Evolutionary conservation across 1,140 invertebrate genomes (phyloP), one percentile per base, ranked within the genome.

Genomic region (Myzus persicae): DNA sequence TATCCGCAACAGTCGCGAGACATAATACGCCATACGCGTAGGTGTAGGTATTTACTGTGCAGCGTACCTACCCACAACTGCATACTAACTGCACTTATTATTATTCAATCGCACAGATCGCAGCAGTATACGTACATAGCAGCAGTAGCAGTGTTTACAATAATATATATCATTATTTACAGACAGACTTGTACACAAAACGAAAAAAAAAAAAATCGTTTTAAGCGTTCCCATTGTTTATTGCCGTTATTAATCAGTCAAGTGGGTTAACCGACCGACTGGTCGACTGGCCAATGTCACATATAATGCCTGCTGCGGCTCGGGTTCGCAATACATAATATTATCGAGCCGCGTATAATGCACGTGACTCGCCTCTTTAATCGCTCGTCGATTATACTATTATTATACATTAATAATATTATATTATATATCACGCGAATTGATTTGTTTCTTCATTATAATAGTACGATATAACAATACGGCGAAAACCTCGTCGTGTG

Each of bases 381-480:
- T 76, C 90, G 59, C 38, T 8, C 40, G 9, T 26, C 36, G 22
- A 38, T 40, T 48, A 48, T 48, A 48, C 20, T 48, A 20, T 48
- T 42, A 26, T 18, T 59, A 90, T 44, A 14, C 2, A 18, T 46
- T 46, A 46, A 14, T 6, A 11, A 18, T 48, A 14, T 44, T 44
- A 44, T 44, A 44, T 51, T 22, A 36, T 40, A n/a, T 90, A 26
- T 6, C 67, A 90, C 38, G 14, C 54, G 24, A n/a, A 40, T 91
- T 91, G 90, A 91, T 91, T 91, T 91, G 90, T 91, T 91, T 91
- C 90, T 91, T 91, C 54, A 90, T 90, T 90, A 76, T n/a, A 76
- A 76, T 76, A 20, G 36, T 76, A 90, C 6, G 22, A n/a, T n/a
- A n/a, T n/a, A n/a, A n/a, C n/a, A 20, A 76, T 76, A 90, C 6